These are phyloP conservation scores for Odontesthes bonariensis DNA, from an alignment of 2,113 vertebrate genomes.

Conservation along the genomic window DNA sequence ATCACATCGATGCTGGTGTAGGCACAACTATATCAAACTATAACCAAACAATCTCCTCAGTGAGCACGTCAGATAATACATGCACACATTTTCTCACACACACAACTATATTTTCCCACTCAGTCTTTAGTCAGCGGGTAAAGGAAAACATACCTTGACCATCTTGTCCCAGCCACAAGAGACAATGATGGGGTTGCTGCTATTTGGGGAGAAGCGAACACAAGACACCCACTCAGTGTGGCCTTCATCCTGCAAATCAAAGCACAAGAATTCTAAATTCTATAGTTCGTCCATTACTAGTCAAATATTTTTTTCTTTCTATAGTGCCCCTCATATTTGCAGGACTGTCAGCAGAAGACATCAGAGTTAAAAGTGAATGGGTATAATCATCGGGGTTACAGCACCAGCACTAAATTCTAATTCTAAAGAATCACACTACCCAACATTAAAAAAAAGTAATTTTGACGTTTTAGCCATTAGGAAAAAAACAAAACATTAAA, in stretches of 20 bases:
- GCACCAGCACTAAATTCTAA: too few species aligned
- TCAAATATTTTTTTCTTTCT: neutral
- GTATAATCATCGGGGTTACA: slow-evolving; percentile 81
- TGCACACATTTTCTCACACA: slow-evolving; percentile 38
- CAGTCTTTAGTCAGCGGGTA: too few species aligned
- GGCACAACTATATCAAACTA: neutral
- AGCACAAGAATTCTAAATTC: neutral
- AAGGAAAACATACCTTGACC: slow-evolving; percentile 87
- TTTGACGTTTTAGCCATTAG: too few species aligned
- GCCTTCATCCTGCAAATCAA: slow-evolving; percentile 88
- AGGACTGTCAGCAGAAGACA: slow-evolving; percentile 81
- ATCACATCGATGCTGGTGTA: neutral
- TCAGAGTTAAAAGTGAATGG: slow-evolving; percentile 81
- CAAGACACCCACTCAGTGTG: slow-evolving; percentile 96
- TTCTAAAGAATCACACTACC: too few species aligned
- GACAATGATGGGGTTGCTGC: slow-evolving; percentile 99
- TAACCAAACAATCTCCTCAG: slow-evolving; percentile 55
- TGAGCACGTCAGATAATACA: slow-evolving; percentile 57
- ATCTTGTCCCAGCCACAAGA: slow-evolving; percentile 98
- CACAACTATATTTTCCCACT: too few species aligned
- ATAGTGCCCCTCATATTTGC: slow-evolving; percentile 85
- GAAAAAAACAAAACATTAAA: too few species aligned
- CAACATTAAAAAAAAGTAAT: too few species aligned
- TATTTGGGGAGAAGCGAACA: slow-evolving; percentile 97
- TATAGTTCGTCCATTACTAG: neutral